These are phyloP conservation scores for Conistra vaccinii DNA, from an alignment of 2,888 invertebrate genomes.

Conservation along the genomic window DNA sequence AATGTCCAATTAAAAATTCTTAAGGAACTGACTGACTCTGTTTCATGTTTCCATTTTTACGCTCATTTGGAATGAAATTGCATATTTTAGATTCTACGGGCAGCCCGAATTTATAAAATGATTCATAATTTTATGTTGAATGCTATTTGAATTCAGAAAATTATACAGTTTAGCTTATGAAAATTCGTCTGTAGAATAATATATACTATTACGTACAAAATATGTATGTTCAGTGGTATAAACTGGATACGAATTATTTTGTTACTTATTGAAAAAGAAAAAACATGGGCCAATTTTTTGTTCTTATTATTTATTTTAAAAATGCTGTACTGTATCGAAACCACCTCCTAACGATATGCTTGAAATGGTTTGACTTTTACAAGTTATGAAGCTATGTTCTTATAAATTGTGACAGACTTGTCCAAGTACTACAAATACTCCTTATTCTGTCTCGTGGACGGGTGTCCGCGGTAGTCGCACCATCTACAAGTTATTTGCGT, in stretches of 20 bases:
- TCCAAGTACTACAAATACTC: constrained; percentile 3
- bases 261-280: background rate
- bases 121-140: constrained; percentile 62
- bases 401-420: background rate
- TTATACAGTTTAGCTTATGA: constrained; percentile 59
- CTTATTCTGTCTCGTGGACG: background rate
- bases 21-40: constrained; percentile 26
- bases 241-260: constrained; percentile 15
- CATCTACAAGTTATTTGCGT: constrained; percentile 23
- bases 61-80: constrained; percentile 49
- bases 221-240: constrained; percentile 24
- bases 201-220: constrained; percentile 35
- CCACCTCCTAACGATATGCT: background rate
- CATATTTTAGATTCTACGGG: constrained; percentile 47
- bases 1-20: constrained; percentile 54
- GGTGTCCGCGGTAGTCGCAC: constrained; percentile 8
- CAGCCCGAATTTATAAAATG: constrained; percentile 55
- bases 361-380: background rate
- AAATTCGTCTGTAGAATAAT: constrained; percentile 52
- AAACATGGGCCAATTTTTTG: background rate
- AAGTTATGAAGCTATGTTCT: background rate
- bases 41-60: constrained; percentile 50
- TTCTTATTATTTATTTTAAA: background rate
- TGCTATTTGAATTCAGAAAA: constrained; percentile 56
- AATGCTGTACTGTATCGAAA: background rate